Percentiles rank a stretch among this genome's conserved stretches.
Evolutionary conservation across 2,888 invertebrate genomes (phyloP).

Genomic region (Dolomedes plantarius): DNA sequence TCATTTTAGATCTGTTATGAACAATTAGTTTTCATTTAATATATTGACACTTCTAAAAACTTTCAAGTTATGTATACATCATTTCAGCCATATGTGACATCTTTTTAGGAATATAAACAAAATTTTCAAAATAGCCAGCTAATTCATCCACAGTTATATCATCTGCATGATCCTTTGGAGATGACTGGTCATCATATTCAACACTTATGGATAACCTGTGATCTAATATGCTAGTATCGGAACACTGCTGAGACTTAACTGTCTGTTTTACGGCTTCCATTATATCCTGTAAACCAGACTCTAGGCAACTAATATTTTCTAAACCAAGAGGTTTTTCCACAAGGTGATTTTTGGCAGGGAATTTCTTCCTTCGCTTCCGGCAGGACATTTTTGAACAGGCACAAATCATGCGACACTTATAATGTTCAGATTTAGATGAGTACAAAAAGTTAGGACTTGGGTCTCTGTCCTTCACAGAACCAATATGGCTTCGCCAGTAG

Average conservation of each 20-base stretch:
- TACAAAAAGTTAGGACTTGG: background rate
- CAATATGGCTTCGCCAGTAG: slow-evolving; percentile 1
- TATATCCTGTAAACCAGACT: slow-evolving; percentile 36
- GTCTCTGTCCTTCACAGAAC: slow-evolving; percentile 33
- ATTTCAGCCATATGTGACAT: slow-evolving; percentile 99
- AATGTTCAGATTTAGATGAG: slow-evolving; percentile 26
- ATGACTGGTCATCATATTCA: slow-evolving; percentile 15
- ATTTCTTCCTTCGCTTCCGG: slow-evolving; percentile 44
- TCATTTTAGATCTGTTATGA: too few species aligned
- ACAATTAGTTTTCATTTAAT: too few species aligned
- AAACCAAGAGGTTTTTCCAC: slow-evolving; percentile 22
- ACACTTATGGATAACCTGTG: slow-evolving; percentile 31
- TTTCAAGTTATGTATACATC: slow-evolving; percentile 87
- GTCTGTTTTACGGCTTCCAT: slow-evolving; percentile 44
- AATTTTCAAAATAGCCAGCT: slow-evolving; percentile 95
- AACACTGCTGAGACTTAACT: slow-evolving; percentile 26
- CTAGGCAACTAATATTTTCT: slow-evolving; percentile 24
- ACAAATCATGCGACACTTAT: slow-evolving; percentile 33
- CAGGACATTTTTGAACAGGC: slow-evolving; percentile 19
- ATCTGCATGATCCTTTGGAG: slow-evolving; percentile 75
- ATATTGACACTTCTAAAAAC: background rate
- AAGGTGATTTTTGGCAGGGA: slow-evolving; percentile 12
- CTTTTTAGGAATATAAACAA: slow-evolving; percentile 97
- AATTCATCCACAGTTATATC: slow-evolving; percentile 95
- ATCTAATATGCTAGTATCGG: slow-evolving; percentile 35